Percentiles rank a stretch among this genome's conserved stretches.
Evolutionary conservation across 2,888 invertebrate species (phyloP).

Genomic region (Dynastes grantii): DNA sequence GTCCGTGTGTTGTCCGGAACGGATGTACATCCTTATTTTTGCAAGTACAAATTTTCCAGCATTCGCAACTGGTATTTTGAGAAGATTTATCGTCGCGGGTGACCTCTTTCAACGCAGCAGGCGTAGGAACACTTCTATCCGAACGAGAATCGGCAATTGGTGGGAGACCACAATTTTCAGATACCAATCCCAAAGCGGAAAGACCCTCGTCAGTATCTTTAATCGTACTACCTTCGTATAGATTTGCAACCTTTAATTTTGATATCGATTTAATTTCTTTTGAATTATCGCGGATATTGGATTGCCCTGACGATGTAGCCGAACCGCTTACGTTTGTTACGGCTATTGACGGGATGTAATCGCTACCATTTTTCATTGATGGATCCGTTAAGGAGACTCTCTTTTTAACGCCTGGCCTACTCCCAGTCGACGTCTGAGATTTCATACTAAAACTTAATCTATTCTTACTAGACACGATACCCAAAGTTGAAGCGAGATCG

Average conservation of each 20-base stretch:
- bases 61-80: slow-evolving; percentile 31
- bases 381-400: slow-evolving; percentile 22
- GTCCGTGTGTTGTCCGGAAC: neutral
- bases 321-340: neutral
- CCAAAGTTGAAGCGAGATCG: slow-evolving; percentile 3
- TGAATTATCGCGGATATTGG: neutral
- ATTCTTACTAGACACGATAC: slow-evolving; percentile 29
- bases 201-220: neutral
- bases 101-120: neutral
- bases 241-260: neutral
- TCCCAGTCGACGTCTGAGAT: neutral
- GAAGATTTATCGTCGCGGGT: slow-evolving; percentile 14
- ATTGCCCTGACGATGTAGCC: neutral
- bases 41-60: slow-evolving; percentile 43
- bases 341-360: neutral
- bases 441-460: neutral
- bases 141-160: neutral
- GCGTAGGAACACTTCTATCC: neutral
- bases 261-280: neutral
- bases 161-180: neutral
- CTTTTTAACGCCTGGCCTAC: neutral
- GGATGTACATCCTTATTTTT: neutral
- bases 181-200: neutral
- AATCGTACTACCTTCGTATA: neutral
- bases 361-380: neutral